phyloP scores from a whole-genome alignment of 1,140 invertebrate species.

The Drosophila sp. region DNA sequence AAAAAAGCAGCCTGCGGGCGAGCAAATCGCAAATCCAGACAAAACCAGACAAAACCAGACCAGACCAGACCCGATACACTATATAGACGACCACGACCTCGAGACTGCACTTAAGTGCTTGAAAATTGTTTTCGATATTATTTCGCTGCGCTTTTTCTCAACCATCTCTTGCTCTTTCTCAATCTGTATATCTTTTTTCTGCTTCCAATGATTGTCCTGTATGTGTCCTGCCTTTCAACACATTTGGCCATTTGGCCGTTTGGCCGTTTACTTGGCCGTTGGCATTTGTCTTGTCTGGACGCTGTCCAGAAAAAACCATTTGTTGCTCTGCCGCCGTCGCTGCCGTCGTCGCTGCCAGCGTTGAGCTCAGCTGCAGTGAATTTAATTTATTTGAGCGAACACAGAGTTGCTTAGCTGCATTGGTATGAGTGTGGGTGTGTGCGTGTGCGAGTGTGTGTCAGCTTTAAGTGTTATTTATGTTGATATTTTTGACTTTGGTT shows the following conservation, averaged over 20 bases:
- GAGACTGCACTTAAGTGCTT: conserved; percentile 83
- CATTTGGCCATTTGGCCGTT: conserved; percentile 69
- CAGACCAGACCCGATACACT: conserved; percentile 3
- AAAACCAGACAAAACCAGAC: not conserved
- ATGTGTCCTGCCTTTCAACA: conserved; percentile 67
- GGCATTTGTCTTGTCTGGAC: conserved; percentile 80
- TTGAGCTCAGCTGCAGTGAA: conserved; percentile 72
- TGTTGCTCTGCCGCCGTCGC: conserved; percentile 61
- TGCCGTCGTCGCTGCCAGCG: conserved; percentile 27
- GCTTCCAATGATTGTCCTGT: conserved; percentile 7
- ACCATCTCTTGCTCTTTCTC: not conserved
- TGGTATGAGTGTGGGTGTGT: not conserved
- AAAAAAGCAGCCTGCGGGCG: conserved; percentile 61
- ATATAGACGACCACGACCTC: conserved; percentile 40
- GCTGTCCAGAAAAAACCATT: conserved; percentile 73
- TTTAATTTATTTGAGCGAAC: conserved; percentile 77
- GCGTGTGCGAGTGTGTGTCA: conserved; percentile 17
- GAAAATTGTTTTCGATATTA: conserved; percentile 84
- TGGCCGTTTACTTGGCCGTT: conserved; percentile 63
- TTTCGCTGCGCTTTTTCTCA: conserved; percentile 60
- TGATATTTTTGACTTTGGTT: conserved; percentile 79
- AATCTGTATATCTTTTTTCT: conserved; percentile 1
- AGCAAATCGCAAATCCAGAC: conserved; percentile 48
- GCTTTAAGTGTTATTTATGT: conserved; percentile 78
- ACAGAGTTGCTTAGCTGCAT: conserved; percentile 31